Evolutionary conservation across 64 coral and sea anemone genomes (phyloP).

Genomic region (Dendronephthya gigantea): DNA sequence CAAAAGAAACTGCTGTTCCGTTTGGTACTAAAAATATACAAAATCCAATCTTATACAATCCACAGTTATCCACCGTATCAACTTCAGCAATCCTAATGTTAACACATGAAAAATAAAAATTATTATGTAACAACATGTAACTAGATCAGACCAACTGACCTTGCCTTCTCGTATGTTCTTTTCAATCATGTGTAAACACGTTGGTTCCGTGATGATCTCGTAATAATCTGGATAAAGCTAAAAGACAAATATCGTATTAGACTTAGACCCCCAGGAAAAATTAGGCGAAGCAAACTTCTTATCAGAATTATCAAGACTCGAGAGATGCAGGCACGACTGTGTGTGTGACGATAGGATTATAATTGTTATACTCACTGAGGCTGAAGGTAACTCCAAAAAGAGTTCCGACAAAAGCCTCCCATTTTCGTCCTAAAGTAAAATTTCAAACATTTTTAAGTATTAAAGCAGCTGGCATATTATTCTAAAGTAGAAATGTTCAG

Average conservation of each 20-base stretch:
- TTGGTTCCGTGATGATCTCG: conserved; percentile 93
- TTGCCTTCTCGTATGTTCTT: conserved; percentile 80
- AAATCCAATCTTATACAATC: background rate
- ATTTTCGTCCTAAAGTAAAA: conserved; percentile 60
- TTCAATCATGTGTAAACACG: conserved; percentile 88
- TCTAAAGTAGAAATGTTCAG: too few relatives aligned
- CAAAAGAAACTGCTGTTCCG: conserved; percentile 75
- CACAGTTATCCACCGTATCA: background rate
- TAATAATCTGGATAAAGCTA: conserved; percentile 98
- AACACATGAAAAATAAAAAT: background rate
- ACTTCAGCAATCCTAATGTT: background rate
- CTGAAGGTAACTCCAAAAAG: conserved; percentile 81
- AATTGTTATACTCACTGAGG: conserved; percentile 61
- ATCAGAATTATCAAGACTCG: too few relatives aligned
- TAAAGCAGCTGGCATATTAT: too few relatives aligned
- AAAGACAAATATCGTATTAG: background rate
- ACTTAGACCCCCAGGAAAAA: background rate
- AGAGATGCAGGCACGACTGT: too few relatives aligned
- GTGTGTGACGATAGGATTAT: too few relatives aligned
- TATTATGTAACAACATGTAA: background rate
- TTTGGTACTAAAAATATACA: conserved; percentile 45
- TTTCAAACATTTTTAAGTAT: background rate
- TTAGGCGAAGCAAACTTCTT: too few relatives aligned
- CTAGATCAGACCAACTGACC: conserved; percentile 25
- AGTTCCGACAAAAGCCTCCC: conserved; percentile 81